Evolutionary conservation across 2,113 vertebrate species (phyloP).

Genomic region (Cinclus mexicanus): DNA sequence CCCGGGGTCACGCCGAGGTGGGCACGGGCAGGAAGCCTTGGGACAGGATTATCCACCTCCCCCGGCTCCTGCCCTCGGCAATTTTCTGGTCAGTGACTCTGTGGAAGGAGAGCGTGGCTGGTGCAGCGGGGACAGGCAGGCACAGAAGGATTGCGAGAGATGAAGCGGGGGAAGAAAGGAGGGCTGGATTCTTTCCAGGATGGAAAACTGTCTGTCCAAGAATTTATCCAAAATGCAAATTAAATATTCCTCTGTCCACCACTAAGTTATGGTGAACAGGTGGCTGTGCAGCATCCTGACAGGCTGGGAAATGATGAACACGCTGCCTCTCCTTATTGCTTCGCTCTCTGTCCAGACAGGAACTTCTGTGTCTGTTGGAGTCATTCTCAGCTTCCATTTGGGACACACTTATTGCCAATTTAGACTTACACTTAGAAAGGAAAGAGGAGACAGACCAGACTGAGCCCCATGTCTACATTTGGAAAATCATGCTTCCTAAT

Average conservation of each 20-base stretch:
- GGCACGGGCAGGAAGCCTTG: background rate
- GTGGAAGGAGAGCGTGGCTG: slow-evolving; percentile 59
- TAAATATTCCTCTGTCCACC: background rate
- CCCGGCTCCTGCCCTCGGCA: slow-evolving; percentile 12
- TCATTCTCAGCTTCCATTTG: background rate
- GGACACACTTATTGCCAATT: background rate
- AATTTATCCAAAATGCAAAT: slow-evolving; percentile 1
- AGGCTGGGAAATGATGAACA: background rate
- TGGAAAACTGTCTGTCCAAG: slow-evolving; percentile 15
- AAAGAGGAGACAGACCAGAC: background rate
- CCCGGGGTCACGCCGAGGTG: slow-evolving; percentile 24
- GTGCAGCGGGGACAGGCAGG: background rate
- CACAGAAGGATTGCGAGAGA: background rate
- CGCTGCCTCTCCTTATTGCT: background rate
- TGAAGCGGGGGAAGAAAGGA: background rate
- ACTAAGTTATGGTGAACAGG: background rate
- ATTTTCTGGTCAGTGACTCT: slow-evolving; percentile 65
- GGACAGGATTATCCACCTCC: slow-evolving; percentile 39
- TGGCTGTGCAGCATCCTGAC: slow-evolving; percentile 1
- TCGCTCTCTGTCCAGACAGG: background rate
- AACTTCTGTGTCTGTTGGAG: background rate
- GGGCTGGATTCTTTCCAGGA: slow-evolving; percentile 2
- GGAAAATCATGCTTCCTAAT: background rate
- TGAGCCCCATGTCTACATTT: background rate
- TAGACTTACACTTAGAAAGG: background rate